Percentiles rank a stretch among this genome's conserved stretches.
phyloP scores from a whole-genome alignment of 2,113 vertebrate species.

The Eolophus roseicapilla region DNA sequence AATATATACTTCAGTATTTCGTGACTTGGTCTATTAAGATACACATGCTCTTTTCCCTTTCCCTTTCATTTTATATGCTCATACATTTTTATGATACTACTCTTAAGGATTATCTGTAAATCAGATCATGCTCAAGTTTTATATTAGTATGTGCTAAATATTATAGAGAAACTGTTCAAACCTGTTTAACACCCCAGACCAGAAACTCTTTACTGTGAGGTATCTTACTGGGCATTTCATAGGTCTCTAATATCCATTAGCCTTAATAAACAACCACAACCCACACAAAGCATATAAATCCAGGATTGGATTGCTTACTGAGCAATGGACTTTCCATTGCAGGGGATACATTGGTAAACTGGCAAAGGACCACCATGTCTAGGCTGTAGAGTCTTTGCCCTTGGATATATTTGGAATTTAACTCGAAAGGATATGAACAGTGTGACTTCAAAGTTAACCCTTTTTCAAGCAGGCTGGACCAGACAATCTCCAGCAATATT shows the following conservation, averaged over 20 bases:
- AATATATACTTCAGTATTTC: constrained; percentile 16
- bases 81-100: constrained; percentile 46
- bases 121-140: constrained; percentile 52
- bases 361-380: background rate
- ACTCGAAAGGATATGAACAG: background rate
- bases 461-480: background rate
- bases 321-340: background rate
- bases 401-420: background rate
- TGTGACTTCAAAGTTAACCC: background rate
- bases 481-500: background rate
- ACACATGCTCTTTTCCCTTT: constrained; percentile 14
- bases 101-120: constrained; percentile 59
- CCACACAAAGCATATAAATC: background rate
- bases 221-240: constrained; percentile 21
- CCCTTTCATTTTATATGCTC: constrained; percentile 49
- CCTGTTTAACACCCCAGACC: constrained; percentile 34
- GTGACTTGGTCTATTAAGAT: constrained; percentile 20
- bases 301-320: constrained; percentile 7
- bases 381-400: background rate
- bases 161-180: constrained; percentile 55
- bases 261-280: constrained; percentile 24
- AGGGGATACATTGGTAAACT: background rate
- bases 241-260: constrained; percentile 40
- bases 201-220: constrained; percentile 1
- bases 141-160: constrained; percentile 40